A percentile compares a stretch with the other conserved stretches of the same genome.
These are phyloP conservation scores for Columba janthina DNA, from an alignment of 2,113 vertebrate species.

Conservation along the genomic window DNA sequence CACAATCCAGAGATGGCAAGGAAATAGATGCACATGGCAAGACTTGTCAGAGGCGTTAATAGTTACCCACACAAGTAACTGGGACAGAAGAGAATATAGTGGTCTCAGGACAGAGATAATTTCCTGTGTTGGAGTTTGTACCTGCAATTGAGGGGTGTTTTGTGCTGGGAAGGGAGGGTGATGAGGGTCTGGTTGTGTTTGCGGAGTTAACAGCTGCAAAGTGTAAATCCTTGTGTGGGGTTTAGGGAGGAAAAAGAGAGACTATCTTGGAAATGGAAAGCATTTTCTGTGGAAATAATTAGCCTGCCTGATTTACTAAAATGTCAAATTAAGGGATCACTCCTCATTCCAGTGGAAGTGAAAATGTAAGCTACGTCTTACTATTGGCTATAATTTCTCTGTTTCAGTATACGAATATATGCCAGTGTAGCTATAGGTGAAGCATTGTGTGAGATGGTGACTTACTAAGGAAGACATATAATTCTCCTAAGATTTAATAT, in stretches of 20 bases:
- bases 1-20: not conserved
- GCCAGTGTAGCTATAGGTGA: not conserved
- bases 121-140: not conserved
- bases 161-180: not conserved
- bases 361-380: not conserved
- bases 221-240: not conserved
- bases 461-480: not conserved
- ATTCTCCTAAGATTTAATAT: not conserved
- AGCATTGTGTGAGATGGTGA: not conserved
- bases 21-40: not conserved
- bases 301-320: not conserved
- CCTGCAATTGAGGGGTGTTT: accelerated
- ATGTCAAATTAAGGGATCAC: not conserved
- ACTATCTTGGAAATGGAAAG: not conserved
- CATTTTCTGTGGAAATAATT: not conserved
- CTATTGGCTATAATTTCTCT: not conserved
- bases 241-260: not conserved
- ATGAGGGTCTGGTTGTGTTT: not conserved
- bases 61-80: not conserved
- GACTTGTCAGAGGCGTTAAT: accelerated
- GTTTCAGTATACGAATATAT: not conserved
- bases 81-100: not conserved
- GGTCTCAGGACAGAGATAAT: not conserved
- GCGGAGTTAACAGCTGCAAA: not conserved
- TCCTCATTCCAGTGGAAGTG: not conserved